Conservation (phyloP, 2,888 invertebrate genomes). For the Synanthedon tipuliformis region DNA sequence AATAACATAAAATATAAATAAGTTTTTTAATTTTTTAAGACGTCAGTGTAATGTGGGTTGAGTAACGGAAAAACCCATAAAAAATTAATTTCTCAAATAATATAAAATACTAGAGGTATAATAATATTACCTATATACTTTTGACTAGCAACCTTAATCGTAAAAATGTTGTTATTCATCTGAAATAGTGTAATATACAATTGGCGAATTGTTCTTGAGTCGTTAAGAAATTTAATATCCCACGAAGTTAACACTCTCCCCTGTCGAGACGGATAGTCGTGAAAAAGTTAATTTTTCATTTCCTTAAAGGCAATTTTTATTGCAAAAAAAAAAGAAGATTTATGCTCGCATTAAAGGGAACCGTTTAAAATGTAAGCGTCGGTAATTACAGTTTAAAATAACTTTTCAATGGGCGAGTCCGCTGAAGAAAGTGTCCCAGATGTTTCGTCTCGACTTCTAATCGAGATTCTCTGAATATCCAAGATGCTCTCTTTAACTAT, state of each 20-base stretch:
- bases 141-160: no score
- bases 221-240: slow-evolving; percentile 26
- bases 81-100: no score
- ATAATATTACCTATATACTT: no score
- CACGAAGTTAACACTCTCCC: slow-evolving; percentile 26
- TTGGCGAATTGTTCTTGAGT: slow-evolving; percentile 21
- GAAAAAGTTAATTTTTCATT: slow-evolving; percentile 34
- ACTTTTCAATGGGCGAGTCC: slow-evolving; percentile 11
- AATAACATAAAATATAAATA: no score
- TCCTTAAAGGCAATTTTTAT: slow-evolving; percentile 18
- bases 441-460: slow-evolving; percentile 3
- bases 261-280: slow-evolving; percentile 22
- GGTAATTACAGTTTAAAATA: slow-evolving; percentile 7
- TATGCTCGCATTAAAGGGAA: slow-evolving; percentile 9
- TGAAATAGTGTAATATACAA: no score
- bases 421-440: slow-evolving; percentile 9
- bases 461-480: slow-evolving; percentile 1
- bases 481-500: not conserved
- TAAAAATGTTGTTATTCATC: no score
- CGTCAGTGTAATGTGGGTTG: no score
- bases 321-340: slow-evolving; percentile 15
- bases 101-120: no score
- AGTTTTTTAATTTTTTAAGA: no score
- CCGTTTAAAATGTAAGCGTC: slow-evolving; percentile 10
- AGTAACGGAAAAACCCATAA: no score